Evolutionary conservation across 2,888 invertebrate genomes (phyloP), one percentile per base, ranked within the genome.

Genomic region (Agrenia bidenticulata): DNA sequence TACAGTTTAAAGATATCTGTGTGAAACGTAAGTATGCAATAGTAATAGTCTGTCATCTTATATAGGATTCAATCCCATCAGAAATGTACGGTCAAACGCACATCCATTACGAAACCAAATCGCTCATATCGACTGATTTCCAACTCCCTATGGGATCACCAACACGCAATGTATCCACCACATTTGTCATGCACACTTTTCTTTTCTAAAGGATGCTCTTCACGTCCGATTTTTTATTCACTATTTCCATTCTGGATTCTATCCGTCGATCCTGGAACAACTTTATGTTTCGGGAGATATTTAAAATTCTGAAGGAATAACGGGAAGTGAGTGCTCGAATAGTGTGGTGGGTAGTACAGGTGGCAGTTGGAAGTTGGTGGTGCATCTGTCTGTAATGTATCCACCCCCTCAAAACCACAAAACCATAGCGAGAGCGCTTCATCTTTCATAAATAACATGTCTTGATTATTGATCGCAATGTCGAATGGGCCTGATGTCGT

Each of bases 31-130:
- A n/a, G 11, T 32, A 32, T 32, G 32, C 9, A 45, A n/a, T 45
- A 45, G 45, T 15, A 45, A 15, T 45, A 45, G 15, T 45, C 19
- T 45, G 15, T 45, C n/a, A 45, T 45, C 45, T 45, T 4, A 45
- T 11, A n/a, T 17, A 19, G 45, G 32, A 59, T 50, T 45, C 19
- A 50, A 61, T 53, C 53, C 61, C 39, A 61, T 61, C 61, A 53
- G 41, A 53, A 61, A 61, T 61, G 45, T 53, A 68, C 64, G 68
- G 68, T 68, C 68, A 68, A 68, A 68, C 56, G 68, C 64, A 68
- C 63, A 59, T 62, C 64, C 53, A 62, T 61, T 61, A 54, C 50
- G 39, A 61, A 51, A 57, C 58, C 58, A 64, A 67, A 67, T 67
- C 67, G 64, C 50, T 67, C 67, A 19, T 15, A 45, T 45, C 45